Evolutionary conservation across 2,888 invertebrate genomes (phyloP).

Genomic region (Cephalotes varians): DNA sequence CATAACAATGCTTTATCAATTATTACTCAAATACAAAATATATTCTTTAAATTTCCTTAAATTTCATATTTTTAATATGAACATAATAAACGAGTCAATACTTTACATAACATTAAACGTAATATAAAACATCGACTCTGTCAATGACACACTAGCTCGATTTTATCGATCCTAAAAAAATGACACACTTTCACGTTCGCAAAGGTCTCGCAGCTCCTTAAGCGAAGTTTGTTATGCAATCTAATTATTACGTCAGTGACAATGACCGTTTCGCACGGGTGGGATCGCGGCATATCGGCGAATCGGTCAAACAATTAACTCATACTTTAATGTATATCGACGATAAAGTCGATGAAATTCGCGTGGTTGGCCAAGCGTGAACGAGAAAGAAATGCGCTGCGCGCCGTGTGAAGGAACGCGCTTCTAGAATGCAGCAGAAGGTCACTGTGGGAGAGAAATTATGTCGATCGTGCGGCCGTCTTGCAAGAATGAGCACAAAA

Average conservation of each 20-base stretch:
- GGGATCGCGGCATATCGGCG: background rate
- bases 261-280: conserved; percentile 57
- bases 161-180: conserved; percentile 21
- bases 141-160: background rate
- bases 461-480: conserved; percentile 23
- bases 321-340: conserved; percentile 14
- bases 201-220: conserved; percentile 21
- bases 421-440: conserved; percentile 29
- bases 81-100: background rate
- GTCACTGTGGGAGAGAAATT: conserved; percentile 43
- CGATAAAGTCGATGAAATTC: conserved; percentile 37
- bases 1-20: background rate
- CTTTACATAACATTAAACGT: no score
- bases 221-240: conserved; percentile 17
- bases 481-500: conserved; percentile 18
- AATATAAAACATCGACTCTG: background rate
- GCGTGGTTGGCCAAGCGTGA: conserved; percentile 10
- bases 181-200: background rate
- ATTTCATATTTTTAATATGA: background rate
- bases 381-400: conserved; percentile 27
- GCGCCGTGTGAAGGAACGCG: conserved; percentile 45
- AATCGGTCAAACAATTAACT: conserved; percentile 29
- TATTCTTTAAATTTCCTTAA: background rate
- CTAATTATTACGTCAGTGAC: conserved; percentile 45
- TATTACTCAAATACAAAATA: background rate